These are phyloP conservation scores for Hylaeus volcanicus DNA, from an alignment of 1,140 invertebrate species.

Conservation along the genomic window DNA sequence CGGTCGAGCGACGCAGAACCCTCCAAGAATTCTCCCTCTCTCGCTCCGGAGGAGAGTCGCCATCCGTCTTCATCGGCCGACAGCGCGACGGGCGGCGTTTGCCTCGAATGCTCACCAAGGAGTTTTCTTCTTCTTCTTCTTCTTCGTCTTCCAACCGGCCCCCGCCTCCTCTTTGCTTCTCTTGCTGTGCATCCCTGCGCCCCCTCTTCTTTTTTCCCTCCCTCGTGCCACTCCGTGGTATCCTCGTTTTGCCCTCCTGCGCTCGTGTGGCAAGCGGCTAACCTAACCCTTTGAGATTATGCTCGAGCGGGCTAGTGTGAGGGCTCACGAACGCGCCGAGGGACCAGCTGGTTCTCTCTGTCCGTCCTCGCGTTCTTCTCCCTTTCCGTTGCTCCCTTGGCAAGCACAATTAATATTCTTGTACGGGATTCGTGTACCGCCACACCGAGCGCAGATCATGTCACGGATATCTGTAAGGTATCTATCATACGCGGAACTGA, in stretches of 20 bases:
- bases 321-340: slow-evolving; percentile 1
- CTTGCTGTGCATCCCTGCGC: slow-evolving; percentile 39
- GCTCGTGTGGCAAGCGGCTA: slow-evolving; percentile 57
- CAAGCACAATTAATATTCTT: slow-evolving; percentile 76
- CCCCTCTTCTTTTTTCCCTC: slow-evolving; percentile 55
- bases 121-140: slow-evolving; percentile 77
- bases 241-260: slow-evolving; percentile 67
- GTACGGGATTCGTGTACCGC: slow-evolving; percentile 69
- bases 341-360: slow-evolving; percentile 34
- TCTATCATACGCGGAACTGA: slow-evolving; percentile 71
- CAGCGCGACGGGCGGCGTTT: slow-evolving; percentile 81
- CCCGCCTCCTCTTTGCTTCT: slow-evolving; percentile 44
- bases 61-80: slow-evolving; percentile 82
- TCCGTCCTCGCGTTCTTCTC: not conserved
- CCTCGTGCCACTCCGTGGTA: slow-evolving; percentile 62
- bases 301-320: slow-evolving; percentile 42
- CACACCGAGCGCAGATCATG: slow-evolving; percentile 70
- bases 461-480: slow-evolving; percentile 67
- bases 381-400: slow-evolving; percentile 38
- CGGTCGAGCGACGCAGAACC: slow-evolving; percentile 53
- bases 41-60: slow-evolving; percentile 71
- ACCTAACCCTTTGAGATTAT: slow-evolving; percentile 74
- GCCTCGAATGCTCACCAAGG: slow-evolving; percentile 80
- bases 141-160: slow-evolving; percentile 20
- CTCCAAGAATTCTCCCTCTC: slow-evolving; percentile 60